Base-by-base conservation (phyloP, 2,888 invertebrate species). In the Volucella bombylans region DNA sequence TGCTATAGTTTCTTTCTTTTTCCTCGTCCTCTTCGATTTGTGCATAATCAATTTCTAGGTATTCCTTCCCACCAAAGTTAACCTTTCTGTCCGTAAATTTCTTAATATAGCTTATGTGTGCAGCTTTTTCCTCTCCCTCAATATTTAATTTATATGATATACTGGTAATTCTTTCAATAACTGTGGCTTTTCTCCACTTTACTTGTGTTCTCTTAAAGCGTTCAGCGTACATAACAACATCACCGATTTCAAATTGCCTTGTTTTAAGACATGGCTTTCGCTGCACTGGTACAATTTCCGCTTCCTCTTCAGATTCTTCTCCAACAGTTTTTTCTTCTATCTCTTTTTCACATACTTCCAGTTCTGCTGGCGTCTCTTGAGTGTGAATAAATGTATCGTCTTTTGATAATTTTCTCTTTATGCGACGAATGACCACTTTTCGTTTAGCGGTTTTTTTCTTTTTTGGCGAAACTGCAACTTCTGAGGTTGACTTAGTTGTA, bases 1-100 rank as follows among this genome's bases (percentile, higher is more conserved):
- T 91, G 88, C 91, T 91, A 74, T 91, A 91, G 72, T 88, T 89
- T 67, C 89, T 90, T 83, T 88, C 89, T 72, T 90, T 88, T 62
- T 88, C 88, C 81, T 91, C 91, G 43, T 90, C 90, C 82, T 90
- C 90, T 67, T 89, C 90, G 67, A 91, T 89, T 82, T 91, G 92
- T 50, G 90, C 91, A 80, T 91, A 91, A 76, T 91, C 92, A 18
- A 91, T 91, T 87, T 91, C 91, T 74, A 91, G 87, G 87, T 91
- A 91, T 86, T 91, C 91, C 71, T 91, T 91, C 49, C 89, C 90
- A 15, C 91, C 90, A 59, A 91, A 91, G 45, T 89, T 90, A 8
- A 91, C 91, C 85, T 90, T 91, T 15, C 91, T 89, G 3, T 89
- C 89, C 0, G 90, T 91, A 65, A 89, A 90, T 74, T 90, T 90